These are phyloP conservation scores for Prolemur simus DNA, from an alignment of 2,113 vertebrate genomes.

Conservation along the genomic window DNA sequence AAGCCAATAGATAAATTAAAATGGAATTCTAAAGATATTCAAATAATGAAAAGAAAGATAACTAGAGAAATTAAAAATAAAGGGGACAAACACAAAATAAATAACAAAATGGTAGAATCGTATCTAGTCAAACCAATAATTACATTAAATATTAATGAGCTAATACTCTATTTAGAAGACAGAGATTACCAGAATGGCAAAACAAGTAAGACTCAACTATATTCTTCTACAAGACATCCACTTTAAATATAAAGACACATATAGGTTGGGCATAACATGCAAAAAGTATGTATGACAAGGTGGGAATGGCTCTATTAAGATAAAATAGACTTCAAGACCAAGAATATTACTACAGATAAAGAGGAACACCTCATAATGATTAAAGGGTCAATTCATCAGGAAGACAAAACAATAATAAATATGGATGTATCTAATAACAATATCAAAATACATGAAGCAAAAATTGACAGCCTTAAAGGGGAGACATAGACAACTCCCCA, in stretches of 20 bases:
- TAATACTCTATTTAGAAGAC: background rate
- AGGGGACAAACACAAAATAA: background rate
- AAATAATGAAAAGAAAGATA: background rate
- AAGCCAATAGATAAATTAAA: background rate
- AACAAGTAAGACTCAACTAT: background rate
- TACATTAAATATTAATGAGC: background rate
- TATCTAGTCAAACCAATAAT: background rate
- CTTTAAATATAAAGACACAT: background rate
- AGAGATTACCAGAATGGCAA: background rate
- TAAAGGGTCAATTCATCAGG: background rate
- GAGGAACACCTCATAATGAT: background rate
- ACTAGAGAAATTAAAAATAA: background rate
- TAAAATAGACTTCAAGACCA: background rate
- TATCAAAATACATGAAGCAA: background rate
- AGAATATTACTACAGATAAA: background rate
- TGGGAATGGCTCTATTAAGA: background rate
- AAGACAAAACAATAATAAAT: background rate
- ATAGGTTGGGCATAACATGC: too few species aligned
- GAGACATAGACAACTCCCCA: background rate
- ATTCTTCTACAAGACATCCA: background rate
- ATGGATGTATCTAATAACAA: background rate
- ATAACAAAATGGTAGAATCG: background rate
- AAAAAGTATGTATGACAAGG: background rate
- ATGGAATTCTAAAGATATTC: background rate
- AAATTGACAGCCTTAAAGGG: background rate